These are phyloP conservation scores for Manis crassicaudata DNA, from an alignment of 2,797 vertebrate species.

Conservation along the genomic window DNA sequence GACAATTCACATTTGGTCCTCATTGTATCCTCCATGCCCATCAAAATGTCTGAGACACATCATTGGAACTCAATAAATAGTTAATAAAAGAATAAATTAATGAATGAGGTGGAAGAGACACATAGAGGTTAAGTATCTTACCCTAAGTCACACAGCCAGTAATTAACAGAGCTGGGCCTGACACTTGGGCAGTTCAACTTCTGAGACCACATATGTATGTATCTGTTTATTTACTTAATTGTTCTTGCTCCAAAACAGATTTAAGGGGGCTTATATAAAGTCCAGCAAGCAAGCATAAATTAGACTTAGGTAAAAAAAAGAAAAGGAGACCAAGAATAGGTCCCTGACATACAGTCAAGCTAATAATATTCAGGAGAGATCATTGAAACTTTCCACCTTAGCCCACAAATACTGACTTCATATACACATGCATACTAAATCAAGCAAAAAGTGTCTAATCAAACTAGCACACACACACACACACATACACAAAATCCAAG, in stretches of 20 bases:
- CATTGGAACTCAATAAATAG: neutral
- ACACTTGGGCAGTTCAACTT: neutral
- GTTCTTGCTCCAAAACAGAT: neutral
- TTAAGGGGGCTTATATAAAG: neutral
- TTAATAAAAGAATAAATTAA: neutral
- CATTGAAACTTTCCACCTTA: neutral
- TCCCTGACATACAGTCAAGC: neutral
- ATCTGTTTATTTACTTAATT: neutral
- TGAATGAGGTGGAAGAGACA: neutral
- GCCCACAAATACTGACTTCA: neutral
- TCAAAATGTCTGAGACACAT: neutral
- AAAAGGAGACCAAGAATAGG: neutral
- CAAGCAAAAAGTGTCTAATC: neutral
- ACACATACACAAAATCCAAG: neutral
- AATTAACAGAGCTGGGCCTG: neutral
- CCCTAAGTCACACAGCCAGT: neutral
- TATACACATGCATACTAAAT: neutral
- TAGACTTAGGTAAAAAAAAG: neutral
- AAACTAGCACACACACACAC: neutral
- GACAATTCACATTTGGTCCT: neutral
- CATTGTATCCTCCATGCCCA: neutral
- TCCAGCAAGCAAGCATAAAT: constrained; percentile 7
- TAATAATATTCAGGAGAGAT: neutral
- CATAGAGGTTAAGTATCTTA: neutral
- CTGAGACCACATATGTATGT: neutral